phyloP scores from a whole-genome alignment of 2,797 vertebrate species.

The Hafferia zeledoni region DNA sequence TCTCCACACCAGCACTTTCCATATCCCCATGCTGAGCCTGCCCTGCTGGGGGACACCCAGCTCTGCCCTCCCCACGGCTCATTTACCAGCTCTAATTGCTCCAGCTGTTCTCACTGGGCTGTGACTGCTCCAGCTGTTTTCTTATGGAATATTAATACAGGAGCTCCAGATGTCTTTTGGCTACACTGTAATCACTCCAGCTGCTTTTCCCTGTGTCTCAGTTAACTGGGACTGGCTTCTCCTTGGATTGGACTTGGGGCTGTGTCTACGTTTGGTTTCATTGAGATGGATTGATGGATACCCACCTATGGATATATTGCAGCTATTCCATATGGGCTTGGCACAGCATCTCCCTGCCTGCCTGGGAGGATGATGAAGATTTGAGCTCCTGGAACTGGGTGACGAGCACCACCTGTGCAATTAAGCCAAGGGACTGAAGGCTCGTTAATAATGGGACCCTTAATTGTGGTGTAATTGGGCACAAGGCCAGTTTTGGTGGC shows the following conservation, averaged over 20 bases:
- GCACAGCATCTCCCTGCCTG: neutral
- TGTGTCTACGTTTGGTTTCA: rapidly evolving
- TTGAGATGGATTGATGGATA: neutral
- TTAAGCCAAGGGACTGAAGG: neutral
- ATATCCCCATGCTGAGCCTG: neutral
- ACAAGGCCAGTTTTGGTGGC: neutral
- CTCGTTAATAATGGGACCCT: neutral
- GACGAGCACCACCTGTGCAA: rapidly evolving
- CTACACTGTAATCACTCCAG: constrained; percentile 10
- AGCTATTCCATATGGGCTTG: rapidly evolving
- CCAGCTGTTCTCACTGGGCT: constrained; percentile 38
- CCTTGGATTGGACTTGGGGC: neutral
- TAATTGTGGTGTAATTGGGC: neutral
- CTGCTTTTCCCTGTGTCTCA: constrained; percentile 16
- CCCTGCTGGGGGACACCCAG: rapidly evolving
- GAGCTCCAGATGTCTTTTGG: constrained; percentile 50
- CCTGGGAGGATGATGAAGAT: neutral
- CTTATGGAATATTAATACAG: constrained; percentile 19
- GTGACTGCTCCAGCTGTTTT: constrained; percentile 55
- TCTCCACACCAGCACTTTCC: neutral
- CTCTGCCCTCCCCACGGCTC: neutral
- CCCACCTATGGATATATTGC: neutral
- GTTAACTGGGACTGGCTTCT: neutral
- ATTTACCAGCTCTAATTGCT: neutral
- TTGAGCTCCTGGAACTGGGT: neutral